Conservation (phyloP, 2,113 vertebrate species). For the Bambusicola thoracicus region DNA sequence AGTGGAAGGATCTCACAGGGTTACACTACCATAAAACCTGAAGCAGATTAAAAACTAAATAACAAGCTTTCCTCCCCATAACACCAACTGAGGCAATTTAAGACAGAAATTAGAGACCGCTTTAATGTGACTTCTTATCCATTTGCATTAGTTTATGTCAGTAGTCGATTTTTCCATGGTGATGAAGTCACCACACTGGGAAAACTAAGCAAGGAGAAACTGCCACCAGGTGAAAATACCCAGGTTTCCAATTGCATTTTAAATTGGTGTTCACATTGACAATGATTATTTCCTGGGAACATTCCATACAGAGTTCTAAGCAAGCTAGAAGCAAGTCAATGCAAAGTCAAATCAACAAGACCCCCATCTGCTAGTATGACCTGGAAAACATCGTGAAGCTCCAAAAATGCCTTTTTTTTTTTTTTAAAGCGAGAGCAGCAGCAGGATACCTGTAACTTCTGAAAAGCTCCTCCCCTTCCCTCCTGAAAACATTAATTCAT, state of each 20-base stretch:
- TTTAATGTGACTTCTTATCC: not conserved
- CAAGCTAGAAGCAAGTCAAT: not conserved
- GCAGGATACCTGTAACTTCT: not conserved
- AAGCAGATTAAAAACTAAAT: not conserved
- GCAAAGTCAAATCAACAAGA: not conserved
- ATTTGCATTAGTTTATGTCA: not conserved
- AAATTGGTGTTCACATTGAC: not conserved
- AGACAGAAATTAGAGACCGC: not conserved
- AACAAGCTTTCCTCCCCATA: not conserved
- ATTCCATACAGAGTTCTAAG: not conserved
- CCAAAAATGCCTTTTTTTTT: accelerated
- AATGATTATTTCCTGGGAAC: not conserved
- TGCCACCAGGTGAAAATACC: constrained; percentile 41
- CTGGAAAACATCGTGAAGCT: not conserved
- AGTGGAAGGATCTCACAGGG: not conserved
- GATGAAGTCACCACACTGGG: constrained; percentile 11
- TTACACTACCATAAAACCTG: not conserved
- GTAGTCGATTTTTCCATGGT: not conserved
- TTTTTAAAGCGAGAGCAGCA: not conserved
- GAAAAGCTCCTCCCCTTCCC: constrained; percentile 45
- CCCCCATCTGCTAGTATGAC: not conserved
- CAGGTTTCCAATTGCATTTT: not conserved
- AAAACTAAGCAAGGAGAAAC: not conserved
- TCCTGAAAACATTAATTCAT: not conserved
- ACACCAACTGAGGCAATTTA: not conserved